A percentile compares a stretch with the other conserved stretches of the same genome.
These are phyloP conservation scores for Octopus bimaculoides DNA, from an alignment of 1,140 invertebrate genomes.

Conservation along the genomic window DNA sequence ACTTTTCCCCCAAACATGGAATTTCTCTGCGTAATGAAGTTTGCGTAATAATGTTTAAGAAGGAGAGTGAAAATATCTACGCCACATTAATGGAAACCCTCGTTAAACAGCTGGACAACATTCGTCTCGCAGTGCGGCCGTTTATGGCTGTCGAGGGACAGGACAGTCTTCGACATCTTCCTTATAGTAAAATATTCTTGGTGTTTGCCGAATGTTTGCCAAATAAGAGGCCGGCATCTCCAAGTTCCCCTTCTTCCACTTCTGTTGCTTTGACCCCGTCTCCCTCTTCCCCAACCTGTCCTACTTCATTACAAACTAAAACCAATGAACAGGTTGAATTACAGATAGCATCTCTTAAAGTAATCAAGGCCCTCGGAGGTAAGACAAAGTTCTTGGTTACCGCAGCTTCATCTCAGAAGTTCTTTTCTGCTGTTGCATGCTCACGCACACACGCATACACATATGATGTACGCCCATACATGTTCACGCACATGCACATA, in stretches of 20 bases:
- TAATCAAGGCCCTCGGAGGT: conserved; percentile 36
- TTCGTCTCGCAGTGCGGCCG: conserved; percentile 26
- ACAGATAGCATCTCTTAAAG: conserved; percentile 30
- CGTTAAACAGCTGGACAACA: conserved; percentile 32
- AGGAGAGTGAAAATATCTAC: conserved; percentile 30
- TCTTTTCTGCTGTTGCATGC: neutral
- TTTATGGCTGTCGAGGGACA: conserved; percentile 33
- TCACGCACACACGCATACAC: neutral
- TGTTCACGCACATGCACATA: neutral
- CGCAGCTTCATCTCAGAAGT: neutral
- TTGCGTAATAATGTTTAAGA: conserved; percentile 36
- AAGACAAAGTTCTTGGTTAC: conserved; percentile 2
- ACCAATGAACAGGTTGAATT: conserved; percentile 22
- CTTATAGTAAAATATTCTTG: conserved; percentile 36
- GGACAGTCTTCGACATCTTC: conserved; percentile 32
- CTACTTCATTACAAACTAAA: conserved; percentile 1
- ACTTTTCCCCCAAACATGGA: conserved; percentile 31
- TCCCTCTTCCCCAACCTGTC: neutral
- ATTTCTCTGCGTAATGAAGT: conserved; percentile 34
- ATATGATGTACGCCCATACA: neutral
- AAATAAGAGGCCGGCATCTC: conserved; percentile 19
- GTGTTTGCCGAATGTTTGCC: conserved; percentile 32
- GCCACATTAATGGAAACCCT: conserved; percentile 27
- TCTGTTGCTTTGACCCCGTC: neutral
- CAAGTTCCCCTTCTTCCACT: neutral